A percentile compares a stretch with the other conserved stretches of the same genome.
Evolutionary conservation across 2,888 invertebrate genomes (phyloP).

Genomic region (Baronia brevicornis): DNA sequence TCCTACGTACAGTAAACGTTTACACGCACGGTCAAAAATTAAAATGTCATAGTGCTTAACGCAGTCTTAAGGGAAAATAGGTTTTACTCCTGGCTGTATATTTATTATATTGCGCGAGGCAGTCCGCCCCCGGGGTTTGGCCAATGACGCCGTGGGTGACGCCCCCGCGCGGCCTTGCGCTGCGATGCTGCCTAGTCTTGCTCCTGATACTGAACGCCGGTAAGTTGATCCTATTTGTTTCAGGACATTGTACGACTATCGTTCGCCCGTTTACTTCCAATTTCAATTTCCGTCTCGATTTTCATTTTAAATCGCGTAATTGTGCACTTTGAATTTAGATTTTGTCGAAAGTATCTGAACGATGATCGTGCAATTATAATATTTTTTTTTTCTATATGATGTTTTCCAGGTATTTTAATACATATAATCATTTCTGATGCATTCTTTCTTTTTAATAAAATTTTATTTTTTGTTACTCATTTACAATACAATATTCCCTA

Average conservation of each 20-base stretch:
- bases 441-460: no score
- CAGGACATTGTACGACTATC: slow-evolving; percentile 3
- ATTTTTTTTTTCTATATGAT: no score
- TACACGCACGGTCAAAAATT: not conserved
- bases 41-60: slow-evolving; percentile 9
- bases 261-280: slow-evolving; percentile 7
- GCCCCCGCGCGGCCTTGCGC: slow-evolving; percentile 54
- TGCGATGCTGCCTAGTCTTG: slow-evolving; percentile 36
- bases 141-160: slow-evolving; percentile 62
- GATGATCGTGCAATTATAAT: slow-evolving; percentile 1
- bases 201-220: slow-evolving; percentile 47
- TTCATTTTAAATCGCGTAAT: no score
- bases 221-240: slow-evolving; percentile 43
- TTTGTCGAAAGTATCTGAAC: slow-evolving; percentile 7
- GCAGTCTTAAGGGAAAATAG: slow-evolving; percentile 23
- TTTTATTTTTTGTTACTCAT: no score
- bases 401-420: no score
- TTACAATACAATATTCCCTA: no score
- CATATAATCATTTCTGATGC: no score
- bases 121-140: slow-evolving; percentile 50
- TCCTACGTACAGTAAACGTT: slow-evolving; percentile 5
- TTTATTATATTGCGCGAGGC: slow-evolving; percentile 35
- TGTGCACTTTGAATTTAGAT: slow-evolving; percentile 5
- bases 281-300: slow-evolving; percentile 4
- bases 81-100: slow-evolving; percentile 45